These are phyloP conservation scores for Mastomys natalensis DNA, from an alignment of 2,113 vertebrate genomes.

Conservation along the genomic window DNA sequence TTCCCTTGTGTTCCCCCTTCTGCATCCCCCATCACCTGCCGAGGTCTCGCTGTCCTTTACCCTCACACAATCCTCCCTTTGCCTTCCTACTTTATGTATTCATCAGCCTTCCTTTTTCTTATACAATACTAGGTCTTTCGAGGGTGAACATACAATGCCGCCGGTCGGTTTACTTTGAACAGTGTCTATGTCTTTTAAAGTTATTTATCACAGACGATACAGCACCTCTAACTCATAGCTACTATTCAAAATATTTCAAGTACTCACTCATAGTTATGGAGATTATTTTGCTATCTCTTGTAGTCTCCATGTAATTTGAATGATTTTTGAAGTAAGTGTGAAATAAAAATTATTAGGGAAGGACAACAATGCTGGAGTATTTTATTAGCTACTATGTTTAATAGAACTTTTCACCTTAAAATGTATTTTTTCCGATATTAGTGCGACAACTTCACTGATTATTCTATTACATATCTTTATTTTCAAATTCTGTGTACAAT, in stretches of 20 bases:
- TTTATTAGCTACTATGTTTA: not conserved
- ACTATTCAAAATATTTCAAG: constrained; percentile 20
- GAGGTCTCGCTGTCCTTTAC: not conserved
- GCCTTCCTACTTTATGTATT: not conserved
- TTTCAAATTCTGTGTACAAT: not conserved
- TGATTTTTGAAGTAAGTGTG: not conserved
- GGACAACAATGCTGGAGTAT: not conserved
- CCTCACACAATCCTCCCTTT: too few species aligned
- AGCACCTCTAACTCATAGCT: not conserved
- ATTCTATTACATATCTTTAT: not conserved
- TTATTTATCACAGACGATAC: not conserved
- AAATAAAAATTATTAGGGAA: not conserved
- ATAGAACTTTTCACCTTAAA: not conserved
- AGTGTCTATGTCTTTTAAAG: not conserved
- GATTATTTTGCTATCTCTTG: not conserved
- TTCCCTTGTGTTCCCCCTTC: not conserved
- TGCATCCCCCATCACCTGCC: not conserved
- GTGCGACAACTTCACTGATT: not conserved
- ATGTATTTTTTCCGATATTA: not conserved
- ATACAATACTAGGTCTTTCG: not conserved
- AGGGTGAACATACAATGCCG: not conserved
- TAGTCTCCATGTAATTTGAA: not conserved
- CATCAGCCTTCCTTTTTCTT: not conserved
- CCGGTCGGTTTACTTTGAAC: not conserved
- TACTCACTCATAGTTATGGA: not conserved